phyloP scores from a whole-genome alignment of 2,113 vertebrate species.

The Antigone vipio region DNA sequence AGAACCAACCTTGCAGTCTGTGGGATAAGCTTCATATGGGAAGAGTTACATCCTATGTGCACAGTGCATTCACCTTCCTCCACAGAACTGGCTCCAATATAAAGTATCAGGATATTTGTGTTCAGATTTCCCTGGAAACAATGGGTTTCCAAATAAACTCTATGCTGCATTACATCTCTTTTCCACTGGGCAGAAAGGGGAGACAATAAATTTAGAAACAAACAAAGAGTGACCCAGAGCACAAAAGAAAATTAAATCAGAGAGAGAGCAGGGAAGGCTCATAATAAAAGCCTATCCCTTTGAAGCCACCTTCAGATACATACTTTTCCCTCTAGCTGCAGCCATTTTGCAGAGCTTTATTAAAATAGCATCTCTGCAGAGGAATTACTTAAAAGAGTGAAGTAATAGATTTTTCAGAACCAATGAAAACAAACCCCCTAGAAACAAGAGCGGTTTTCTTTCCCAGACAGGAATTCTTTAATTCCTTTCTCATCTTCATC shows the following conservation, averaged over 20 bases:
- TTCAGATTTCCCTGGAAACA: neutral
- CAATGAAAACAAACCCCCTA: neutral
- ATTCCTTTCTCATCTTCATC: neutral
- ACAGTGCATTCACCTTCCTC: neutral
- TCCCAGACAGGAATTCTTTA: neutral
- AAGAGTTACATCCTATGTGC: neutral
- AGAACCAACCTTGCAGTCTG: neutral
- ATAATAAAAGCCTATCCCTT: constrained; percentile 14
- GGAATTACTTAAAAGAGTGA: neutral
- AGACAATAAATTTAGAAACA: constrained; percentile 47
- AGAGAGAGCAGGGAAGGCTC: neutral
- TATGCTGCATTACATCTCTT: constrained; percentile 5
- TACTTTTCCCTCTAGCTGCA: neutral
- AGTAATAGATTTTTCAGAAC: neutral
- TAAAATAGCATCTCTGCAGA: constrained; percentile 38
- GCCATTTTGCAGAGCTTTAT: constrained; percentile 52
- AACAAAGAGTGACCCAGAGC: neutral
- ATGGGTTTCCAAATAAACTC: constrained; percentile 39
- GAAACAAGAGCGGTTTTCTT: neutral
- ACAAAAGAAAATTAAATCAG: constrained; percentile 39
- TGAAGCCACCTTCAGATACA: constrained; percentile 1
- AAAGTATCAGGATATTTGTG: neutral
- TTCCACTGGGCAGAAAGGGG: neutral
- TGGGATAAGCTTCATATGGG: neutral
- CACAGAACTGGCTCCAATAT: neutral